Base-by-base conservation (phyloP, 2,113 vertebrate genomes). In the Rhadina sibilatrix region DNA sequence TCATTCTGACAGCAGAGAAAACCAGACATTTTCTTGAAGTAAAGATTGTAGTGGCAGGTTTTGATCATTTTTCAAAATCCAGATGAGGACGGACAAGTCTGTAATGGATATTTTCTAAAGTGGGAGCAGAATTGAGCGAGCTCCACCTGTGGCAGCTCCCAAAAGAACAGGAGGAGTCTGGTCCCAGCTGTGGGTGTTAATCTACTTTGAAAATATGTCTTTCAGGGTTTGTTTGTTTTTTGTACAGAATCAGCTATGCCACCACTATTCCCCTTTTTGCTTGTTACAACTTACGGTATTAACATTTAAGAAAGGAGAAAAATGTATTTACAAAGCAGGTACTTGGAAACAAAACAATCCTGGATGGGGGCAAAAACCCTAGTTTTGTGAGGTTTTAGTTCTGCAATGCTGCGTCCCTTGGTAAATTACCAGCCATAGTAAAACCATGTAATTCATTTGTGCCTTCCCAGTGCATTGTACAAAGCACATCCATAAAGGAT, bases 381-480 rank as follows among this genome's bases (percentile, higher is more conserved):
- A n/a, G 19, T 86, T 96, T 74, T 70, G 61, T 84, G 53, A 35
- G 28, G 6, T n/a, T 83, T 94, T 40, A 35, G 47, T 94, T 90
- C 85, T 87, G 92, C 86, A 81, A 88, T 42, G 63, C n/a, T 86
- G 59, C 89, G 53, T 38, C 81, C 93, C 65, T 89, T 83, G 90
- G 86, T 84, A 70, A 71, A 84, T 90, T 83, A 46, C 40, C 6
- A 24, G 89, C 59, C 40, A 75, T 33, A 88, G 97, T 87, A 97
- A 97, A 97, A 96, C 52, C 64, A 56, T 88, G 60, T 76, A 94
- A 88, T 93, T 80, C 69, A 91, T 89, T 90, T 93, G 74, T 69
- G 83, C 95, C 92, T 96, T 92, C 52, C 93, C 87, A 91, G 91
- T 56, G 35, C 89, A 66, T 53, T 38, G 52, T 35, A 63, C 66